A percentile compares a stretch with the other conserved stretches of the same genome.
Conservation (phyloP, 1,140 invertebrate genomes). For the Diabrotica undecimpunctata region DNA sequence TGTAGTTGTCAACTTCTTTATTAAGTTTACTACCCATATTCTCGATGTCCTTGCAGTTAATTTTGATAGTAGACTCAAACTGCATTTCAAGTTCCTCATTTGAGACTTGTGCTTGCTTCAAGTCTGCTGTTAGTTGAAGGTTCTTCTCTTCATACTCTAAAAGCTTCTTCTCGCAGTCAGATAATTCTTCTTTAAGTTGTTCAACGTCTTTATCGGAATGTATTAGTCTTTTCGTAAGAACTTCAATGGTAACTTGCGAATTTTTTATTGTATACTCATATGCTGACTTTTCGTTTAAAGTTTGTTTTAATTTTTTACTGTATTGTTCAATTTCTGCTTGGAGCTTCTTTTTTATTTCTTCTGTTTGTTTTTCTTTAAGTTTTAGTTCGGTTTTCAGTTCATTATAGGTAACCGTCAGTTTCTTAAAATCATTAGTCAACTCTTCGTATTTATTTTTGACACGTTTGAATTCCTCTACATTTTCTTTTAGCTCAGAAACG, state of each 20-base stretch:
- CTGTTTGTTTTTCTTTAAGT: slow-evolving; percentile 19
- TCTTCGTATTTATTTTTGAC: slow-evolving; percentile 47
- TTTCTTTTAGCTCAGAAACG: slow-evolving; percentile 45
- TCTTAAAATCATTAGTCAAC: slow-evolving; percentile 32
- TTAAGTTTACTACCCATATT: slow-evolving; percentile 30
- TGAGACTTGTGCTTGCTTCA: slow-evolving; percentile 36
- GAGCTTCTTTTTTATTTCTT: slow-evolving; percentile 27
- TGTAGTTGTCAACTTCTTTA: slow-evolving; percentile 25
- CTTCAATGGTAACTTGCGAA: slow-evolving; percentile 50
- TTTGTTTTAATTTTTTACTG: slow-evolving; percentile 46
- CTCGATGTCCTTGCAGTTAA: slow-evolving; percentile 33
- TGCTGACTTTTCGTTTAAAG: slow-evolving; percentile 49
- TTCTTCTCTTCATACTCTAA: slow-evolving; percentile 49
- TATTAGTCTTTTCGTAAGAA: slow-evolving; percentile 51
- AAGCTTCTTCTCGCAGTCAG: slow-evolving; percentile 47
- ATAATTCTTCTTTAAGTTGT: slow-evolving; percentile 50
- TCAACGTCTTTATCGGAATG: slow-evolving; percentile 54
- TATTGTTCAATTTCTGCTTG: slow-evolving; percentile 29
- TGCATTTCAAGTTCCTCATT: slow-evolving; percentile 44
- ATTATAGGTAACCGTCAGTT: slow-evolving; percentile 19
- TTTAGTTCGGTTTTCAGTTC: slow-evolving; percentile 18
- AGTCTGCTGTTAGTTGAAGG: slow-evolving; percentile 43
- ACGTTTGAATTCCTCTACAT: slow-evolving; percentile 44
- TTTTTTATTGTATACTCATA: slow-evolving; percentile 51
- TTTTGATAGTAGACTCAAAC: slow-evolving; percentile 35